phyloP scores from a whole-genome alignment of 2,888 invertebrate species.

The Exocentrus adspersus region DNA sequence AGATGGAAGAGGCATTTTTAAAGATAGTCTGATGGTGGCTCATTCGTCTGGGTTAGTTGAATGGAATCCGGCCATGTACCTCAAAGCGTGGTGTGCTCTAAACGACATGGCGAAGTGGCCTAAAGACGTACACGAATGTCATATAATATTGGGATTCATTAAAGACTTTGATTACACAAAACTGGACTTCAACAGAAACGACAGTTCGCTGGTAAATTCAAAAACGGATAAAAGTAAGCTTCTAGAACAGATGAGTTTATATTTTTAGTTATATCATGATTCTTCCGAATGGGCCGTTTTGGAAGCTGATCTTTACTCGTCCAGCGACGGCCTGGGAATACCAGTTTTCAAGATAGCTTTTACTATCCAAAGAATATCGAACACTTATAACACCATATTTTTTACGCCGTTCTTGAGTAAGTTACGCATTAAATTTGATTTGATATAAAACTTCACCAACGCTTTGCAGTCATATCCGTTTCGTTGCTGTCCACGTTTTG shows the following conservation, averaged over 20 bases:
- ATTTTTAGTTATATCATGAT: slow-evolving; percentile 43
- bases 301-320: slow-evolving; percentile 39
- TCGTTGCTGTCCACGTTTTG: slow-evolving; percentile 58
- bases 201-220: slow-evolving; percentile 48
- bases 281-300: slow-evolving; percentile 49
- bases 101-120: slow-evolving; percentile 61
- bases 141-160: slow-evolving; percentile 59
- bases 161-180: slow-evolving; percentile 49
- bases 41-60: slow-evolving; percentile 54
- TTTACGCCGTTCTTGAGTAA: slow-evolving; percentile 58
- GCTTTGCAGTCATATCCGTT: slow-evolving; percentile 54
- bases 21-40: slow-evolving; percentile 53
- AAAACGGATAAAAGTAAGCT: too few species aligned
- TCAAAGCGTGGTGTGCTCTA: slow-evolving; percentile 59
- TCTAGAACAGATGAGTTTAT: too few species aligned
- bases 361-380: slow-evolving; percentile 52
- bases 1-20: slow-evolving; percentile 50
- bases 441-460: not conserved
- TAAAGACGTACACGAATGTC: slow-evolving; percentile 60
- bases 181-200: slow-evolving; percentile 47
- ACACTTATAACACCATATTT: slow-evolving; percentile 52
- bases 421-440: slow-evolving; percentile 8
- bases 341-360: slow-evolving; percentile 50
- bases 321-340: slow-evolving; percentile 32
- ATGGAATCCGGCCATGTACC: slow-evolving; percentile 56